Conservation (phyloP, 1,140 invertebrate genomes). For the Phortica variegata region DNA sequence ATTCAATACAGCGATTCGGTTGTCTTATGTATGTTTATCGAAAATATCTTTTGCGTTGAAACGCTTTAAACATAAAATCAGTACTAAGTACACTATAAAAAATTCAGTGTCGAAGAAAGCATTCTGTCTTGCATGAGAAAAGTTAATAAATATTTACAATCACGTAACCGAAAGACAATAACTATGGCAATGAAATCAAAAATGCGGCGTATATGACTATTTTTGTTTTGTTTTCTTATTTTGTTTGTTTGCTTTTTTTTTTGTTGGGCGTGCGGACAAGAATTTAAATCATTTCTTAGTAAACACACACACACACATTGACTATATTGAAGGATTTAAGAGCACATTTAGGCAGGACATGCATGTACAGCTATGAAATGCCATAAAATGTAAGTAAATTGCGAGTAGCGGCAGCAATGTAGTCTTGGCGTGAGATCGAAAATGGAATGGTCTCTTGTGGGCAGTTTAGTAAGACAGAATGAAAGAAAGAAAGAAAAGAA, state of each 20-base stretch:
- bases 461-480: conserved; percentile 44
- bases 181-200: conserved; percentile 43
- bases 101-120: conserved; percentile 29
- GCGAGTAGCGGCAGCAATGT: background rate
- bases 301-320: background rate
- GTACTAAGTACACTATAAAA: conserved; percentile 14
- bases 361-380: too few relatives aligned
- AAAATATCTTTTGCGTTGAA: too few relatives aligned
- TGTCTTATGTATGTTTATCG: too few relatives aligned
- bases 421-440: conserved; percentile 5
- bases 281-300: conserved; percentile 41
- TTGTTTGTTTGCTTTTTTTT: conserved; percentile 10
- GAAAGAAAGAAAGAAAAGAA: conserved; percentile 19
- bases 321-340: conserved; percentile 32
- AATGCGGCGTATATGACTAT: conserved; percentile 22
- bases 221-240: conserved; percentile 9
- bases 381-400: conserved; percentile 34
- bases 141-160: conserved; percentile 54
- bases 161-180: conserved; percentile 43
- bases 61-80: conserved; percentile 40
- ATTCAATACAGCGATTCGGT: too few relatives aligned
- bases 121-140: too few relatives aligned
- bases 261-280: conserved; percentile 39
- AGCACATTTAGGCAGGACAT: background rate
- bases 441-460: conserved; percentile 44